Evolutionary conservation across 2,888 invertebrate species (phyloP), one percentile per base, ranked within the genome.

Genomic region (Erebia palarica): DNA sequence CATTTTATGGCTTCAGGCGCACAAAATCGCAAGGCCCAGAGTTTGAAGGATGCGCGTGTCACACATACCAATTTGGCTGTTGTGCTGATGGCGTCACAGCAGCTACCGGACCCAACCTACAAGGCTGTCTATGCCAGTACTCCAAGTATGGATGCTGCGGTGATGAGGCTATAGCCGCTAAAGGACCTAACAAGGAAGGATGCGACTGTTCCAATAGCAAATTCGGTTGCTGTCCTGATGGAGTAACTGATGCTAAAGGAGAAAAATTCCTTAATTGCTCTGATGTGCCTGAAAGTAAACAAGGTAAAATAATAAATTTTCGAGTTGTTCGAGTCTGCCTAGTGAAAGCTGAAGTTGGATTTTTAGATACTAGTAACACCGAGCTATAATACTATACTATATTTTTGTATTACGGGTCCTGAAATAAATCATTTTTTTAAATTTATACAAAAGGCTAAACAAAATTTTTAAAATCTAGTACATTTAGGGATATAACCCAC

Each of bases 61-160:
- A 96, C 82, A 96, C 97, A 0, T 96, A 95, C 91, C 97, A 98
- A 84, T 98, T 97, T 84, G 98, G 98, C 1, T 98, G 98, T 82
- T 98, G 98, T 81, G 95, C 96, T 0, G 97, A 98, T 89, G 98
- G 98, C 0, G 88, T 96, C 73, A 96, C 96, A 0, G 86, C 94
- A 68, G 97, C 98, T 5, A 95, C 94, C 82, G 98, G 98, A 0
- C 88, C 88, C 7, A 82, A 81, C 67, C 81, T 84, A 51, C 85
- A 88, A 90, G 96, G 97, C 10, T 98, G 98, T 81, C 95, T 96
- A 73, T 98, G 98, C 85, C 92, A 95, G 61, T 94, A 96, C 75
- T 95, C 96, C 0, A 94, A 96, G 79, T 96, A 94, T 84, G 97
- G 97, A 53, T 98, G 98, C 85, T 98, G 98, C 78, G 94, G 96